Evolutionary conservation across 2,888 invertebrate genomes (phyloP), one percentile per base, ranked within the genome.

Genomic region (Marronus borbonicus): DNA sequence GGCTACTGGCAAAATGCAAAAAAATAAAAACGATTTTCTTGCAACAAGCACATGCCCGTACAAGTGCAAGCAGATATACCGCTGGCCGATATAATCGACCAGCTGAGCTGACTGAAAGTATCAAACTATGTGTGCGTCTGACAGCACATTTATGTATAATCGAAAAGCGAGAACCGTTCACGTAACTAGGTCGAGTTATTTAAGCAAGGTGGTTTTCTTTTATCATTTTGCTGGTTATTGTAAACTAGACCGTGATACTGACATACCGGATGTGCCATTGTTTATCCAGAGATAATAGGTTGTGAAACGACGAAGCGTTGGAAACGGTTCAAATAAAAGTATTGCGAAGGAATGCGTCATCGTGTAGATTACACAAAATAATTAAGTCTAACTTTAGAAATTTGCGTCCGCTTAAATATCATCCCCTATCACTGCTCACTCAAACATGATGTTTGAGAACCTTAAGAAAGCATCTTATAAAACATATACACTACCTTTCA

Each of bases 241-340:
- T 50, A 68, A 68, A 68, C 68, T 68, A 49, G 68, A 49, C 68
- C 68, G 20, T 49, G 68, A 68, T 49, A 68, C 44, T 68, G 68
- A 68, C 49, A 68, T 28, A 49, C 68, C 68, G 68, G 68, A 68
- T 68, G 14, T 50, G 17, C 68, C 68, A 68, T 68, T 68, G 68
- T 68, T 68, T 68, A 68, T 68, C 28, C 28, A 20, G 28, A 14
- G 68, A 68, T 49, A 68, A 64, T 28, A 64, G 12, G 8, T 55
- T 17, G 17, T n/a, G 36, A n/a, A 36, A 64, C 28, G 36, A 28
- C 36, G n/a, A 64, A 31, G 31, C 28, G 36, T 36, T 7, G 20
- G 39, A 17, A 72, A 24, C 20, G n/a, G 24, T 49, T 44, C 44
- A 12, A 44, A 49, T 36, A 72, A 36, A 66, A 62, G n/a, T 10